phyloP scores from a whole-genome alignment of 2,113 vertebrate species.

The Pholis gunnellus region DNA sequence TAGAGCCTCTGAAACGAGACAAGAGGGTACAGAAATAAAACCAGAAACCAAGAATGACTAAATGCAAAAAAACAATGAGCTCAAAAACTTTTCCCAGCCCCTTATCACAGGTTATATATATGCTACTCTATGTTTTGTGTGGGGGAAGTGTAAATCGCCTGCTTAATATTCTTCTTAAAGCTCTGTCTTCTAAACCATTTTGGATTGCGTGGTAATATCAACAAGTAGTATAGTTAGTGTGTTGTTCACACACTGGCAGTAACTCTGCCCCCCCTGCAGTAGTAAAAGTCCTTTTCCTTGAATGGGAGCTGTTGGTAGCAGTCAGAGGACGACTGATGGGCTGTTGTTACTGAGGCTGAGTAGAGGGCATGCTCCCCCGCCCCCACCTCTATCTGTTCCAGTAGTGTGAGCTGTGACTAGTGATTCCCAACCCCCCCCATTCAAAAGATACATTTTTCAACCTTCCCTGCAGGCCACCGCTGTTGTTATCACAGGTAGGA shows the following conservation, averaged over 20 bases:
- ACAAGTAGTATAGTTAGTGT: neutral
- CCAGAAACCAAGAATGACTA: neutral
- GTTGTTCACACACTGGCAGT: neutral
- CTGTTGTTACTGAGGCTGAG: constrained; percentile 25
- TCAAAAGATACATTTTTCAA: constrained; percentile 28
- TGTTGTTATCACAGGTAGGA: constrained; percentile 4
- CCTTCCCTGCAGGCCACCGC: constrained; percentile 5
- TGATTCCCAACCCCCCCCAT: neutral
- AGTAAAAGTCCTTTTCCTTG: neutral
- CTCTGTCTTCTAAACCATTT: neutral
- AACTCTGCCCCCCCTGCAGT: constrained; percentile 4
- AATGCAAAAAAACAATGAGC: neutral
- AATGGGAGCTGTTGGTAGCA: neutral
- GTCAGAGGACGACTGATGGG: constrained; percentile 35
- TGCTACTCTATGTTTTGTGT: neutral
- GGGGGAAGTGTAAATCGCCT: neutral
- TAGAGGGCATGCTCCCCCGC: constrained; percentile 12
- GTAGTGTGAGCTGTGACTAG: constrained; percentile 24
- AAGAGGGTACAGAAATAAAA: neutral
- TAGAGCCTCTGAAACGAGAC: neutral
- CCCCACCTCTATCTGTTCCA: constrained; percentile 35
- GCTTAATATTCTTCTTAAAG: neutral
- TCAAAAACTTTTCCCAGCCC: neutral
- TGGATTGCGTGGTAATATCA: neutral
- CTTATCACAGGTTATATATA: neutral